Percentiles rank a stretch among this genome's conserved stretches.
Evolutionary conservation across 2,797 vertebrate species (phyloP).

Genomic region (Xenops minutus): DNA sequence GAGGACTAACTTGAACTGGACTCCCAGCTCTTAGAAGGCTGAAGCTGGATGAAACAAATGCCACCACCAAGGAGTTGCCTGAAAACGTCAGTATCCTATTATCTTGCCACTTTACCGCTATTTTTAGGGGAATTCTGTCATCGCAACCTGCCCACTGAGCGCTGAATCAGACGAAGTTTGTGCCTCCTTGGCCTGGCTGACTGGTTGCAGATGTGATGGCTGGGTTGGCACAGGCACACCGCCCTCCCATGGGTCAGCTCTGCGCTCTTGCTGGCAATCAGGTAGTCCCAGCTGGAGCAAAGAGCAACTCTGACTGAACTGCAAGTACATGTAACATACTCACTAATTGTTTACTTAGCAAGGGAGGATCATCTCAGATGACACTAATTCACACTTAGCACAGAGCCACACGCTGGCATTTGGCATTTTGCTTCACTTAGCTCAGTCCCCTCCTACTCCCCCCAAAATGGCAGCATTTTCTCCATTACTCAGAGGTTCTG

Average conservation of each 20-base stretch:
- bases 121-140: not conserved
- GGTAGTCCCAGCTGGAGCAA: not conserved
- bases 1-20: not conserved
- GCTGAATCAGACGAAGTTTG: not conserved
- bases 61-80: not conserved
- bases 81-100: not conserved
- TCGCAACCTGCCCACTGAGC: fast-evolving
- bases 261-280: not conserved
- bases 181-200: not conserved
- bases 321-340: not conserved
- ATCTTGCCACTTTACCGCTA: not conserved
- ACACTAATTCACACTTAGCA: not conserved
- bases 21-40: not conserved
- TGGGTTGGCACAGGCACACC: not conserved
- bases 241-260: not conserved
- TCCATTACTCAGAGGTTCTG: conserved; percentile 21
- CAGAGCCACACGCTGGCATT: not conserved
- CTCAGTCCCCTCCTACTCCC: not conserved
- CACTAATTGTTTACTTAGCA: not conserved
- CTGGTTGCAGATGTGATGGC: not conserved
- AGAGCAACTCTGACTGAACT: not conserved
- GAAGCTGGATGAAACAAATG: not conserved
- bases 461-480: not conserved
- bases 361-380: not conserved
- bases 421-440: not conserved